Evolutionary conservation across 2,113 vertebrate species (phyloP).

Genomic region (Saccopteryx leptura): DNA sequence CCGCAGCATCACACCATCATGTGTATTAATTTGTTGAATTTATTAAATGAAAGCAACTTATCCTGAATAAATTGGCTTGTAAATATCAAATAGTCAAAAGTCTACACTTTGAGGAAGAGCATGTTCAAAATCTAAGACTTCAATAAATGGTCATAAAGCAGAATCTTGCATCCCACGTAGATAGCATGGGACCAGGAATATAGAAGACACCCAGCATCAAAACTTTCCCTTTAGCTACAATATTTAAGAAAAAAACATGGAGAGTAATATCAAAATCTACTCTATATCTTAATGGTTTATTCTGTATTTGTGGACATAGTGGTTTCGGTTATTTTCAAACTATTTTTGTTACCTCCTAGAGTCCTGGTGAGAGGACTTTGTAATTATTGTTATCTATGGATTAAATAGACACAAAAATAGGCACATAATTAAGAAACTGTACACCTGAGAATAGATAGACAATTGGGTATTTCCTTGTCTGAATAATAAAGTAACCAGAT

Average conservation of each 20-base stretch:
- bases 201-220: rapidly evolving
- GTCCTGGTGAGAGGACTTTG: neutral
- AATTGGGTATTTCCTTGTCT: neutral
- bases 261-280: neutral
- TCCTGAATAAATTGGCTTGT: neutral
- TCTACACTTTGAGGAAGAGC: neutral
- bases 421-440: neutral
- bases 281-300: neutral
- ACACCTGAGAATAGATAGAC: neutral
- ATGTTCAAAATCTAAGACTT: neutral
- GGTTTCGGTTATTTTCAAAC: neutral
- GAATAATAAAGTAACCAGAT: neutral
- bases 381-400: neutral
- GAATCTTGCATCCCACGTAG: neutral
- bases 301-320: neutral
- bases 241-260: neutral
- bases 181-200: neutral
- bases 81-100: neutral
- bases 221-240: neutral
- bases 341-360: neutral
- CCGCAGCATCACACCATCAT: rapidly evolving
- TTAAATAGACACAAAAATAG: neutral
- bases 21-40: neutral
- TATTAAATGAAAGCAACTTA: neutral
- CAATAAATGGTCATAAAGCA: neutral